Evolutionary conservation across 1,140 invertebrate species (phyloP).

Genomic region (Pantala flavescens): DNA sequence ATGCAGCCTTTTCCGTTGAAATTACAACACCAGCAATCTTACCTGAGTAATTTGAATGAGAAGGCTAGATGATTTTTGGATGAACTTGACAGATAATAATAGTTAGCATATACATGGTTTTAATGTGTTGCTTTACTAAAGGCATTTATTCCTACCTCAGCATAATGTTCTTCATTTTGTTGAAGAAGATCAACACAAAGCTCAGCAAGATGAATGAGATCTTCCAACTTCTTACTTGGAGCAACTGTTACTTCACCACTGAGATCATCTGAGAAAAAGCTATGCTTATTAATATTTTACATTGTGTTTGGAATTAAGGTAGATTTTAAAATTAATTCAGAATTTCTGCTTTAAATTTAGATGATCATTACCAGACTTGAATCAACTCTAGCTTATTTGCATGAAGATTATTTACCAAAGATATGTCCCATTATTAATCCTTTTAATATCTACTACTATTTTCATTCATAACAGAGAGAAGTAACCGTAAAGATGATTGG

Average conservation of each 20-base stretch:
- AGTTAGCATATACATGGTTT: not conserved
- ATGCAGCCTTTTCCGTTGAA: no score
- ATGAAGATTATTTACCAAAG: no score
- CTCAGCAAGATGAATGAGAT: slow-evolving; percentile 93
- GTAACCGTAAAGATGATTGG: no score
- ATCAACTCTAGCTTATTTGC: no score
- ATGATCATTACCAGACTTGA: no score
- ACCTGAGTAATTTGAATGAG: not conserved
- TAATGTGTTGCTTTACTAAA: not conserved
- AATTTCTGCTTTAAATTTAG: no score
- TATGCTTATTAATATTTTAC: not conserved
- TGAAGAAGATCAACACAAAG: slow-evolving; percentile 96
- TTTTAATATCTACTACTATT: no score
- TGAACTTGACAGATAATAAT: not conserved
- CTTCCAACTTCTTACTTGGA: slow-evolving; percentile 84
- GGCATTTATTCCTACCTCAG: slow-evolving; percentile 69
- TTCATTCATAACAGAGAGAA: no score
- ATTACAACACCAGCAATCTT: not conserved
- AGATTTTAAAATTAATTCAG: no score
- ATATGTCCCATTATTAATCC: no score
- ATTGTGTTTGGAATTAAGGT: no score
- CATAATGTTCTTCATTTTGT: slow-evolving; percentile 99
- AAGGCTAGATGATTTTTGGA: not conserved
- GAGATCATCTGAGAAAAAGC: not conserved
- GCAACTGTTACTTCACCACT: slow-evolving; percentile 58